phyloP scores from a whole-genome alignment of 2,888 invertebrate species.

The Tiliacea aurago region DNA sequence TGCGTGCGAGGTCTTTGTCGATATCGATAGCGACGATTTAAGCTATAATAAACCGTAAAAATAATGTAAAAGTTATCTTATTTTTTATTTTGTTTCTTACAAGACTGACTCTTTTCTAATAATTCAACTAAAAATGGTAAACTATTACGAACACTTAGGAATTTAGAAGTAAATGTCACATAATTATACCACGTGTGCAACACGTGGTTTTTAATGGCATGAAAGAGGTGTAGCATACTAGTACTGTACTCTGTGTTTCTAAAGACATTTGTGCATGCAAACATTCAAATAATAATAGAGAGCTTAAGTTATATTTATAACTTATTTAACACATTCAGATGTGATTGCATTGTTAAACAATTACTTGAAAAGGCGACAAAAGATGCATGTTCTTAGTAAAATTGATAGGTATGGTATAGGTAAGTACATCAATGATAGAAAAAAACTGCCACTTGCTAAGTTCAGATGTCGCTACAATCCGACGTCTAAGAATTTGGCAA shows the following conservation, averaged over 20 bases:
- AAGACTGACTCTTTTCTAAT: neutral
- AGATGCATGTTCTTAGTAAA: neutral
- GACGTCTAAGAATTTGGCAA: no score
- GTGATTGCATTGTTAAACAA: neutral
- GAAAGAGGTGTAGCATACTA: neutral
- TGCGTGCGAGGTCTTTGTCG: constrained; percentile 11
- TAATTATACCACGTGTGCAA: neutral
- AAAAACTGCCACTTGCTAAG: no score
- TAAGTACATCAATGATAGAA: neutral
- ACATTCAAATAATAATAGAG: neutral
- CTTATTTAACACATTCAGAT: neutral
- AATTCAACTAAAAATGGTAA: neutral
- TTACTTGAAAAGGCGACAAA: neutral
- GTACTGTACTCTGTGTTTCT: neutral
- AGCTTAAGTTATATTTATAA: neutral
- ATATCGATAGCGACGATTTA: constrained; percentile 30
- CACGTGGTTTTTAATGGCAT: neutral
- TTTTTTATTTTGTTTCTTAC: neutral
- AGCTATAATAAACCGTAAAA: neutral
- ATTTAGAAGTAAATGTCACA: neutral
- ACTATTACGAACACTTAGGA: neutral
- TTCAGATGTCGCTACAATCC: no score
- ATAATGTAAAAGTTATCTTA: neutral
- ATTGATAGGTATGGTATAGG: neutral
- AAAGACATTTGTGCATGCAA: neutral